These are phyloP conservation scores for Coenonympha glycerion DNA, from an alignment of 2,888 invertebrate genomes.

Conservation along the genomic window DNA sequence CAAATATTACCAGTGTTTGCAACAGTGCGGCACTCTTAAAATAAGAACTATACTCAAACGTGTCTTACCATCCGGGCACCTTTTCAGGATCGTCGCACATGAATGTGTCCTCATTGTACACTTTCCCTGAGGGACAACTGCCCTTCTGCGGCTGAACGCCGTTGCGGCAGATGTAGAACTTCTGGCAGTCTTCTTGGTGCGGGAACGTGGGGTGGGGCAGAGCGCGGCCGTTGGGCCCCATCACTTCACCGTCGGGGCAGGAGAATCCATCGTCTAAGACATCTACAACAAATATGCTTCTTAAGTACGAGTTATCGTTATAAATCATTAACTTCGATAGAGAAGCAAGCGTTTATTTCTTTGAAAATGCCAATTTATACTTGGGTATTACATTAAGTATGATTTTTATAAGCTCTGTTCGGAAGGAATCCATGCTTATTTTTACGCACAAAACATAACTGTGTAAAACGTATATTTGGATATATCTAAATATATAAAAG, in stretches of 20 bases:
- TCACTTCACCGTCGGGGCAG: slow-evolving; percentile 82
- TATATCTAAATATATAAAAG: too few relatives aligned
- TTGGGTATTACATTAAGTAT: too few relatives aligned
- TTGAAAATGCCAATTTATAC: too few relatives aligned
- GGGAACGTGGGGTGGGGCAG: slow-evolving; percentile 86
- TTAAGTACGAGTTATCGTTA: too few relatives aligned
- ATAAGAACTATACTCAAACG: background rate
- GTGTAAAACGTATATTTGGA: too few relatives aligned
- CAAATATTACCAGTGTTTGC: too few relatives aligned
- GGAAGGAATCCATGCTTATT: too few relatives aligned
- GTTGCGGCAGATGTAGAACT: slow-evolving; percentile 88
- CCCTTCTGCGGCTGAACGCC: slow-evolving; percentile 85
- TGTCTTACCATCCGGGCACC: slow-evolving; percentile 84
- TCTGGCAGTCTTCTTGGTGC: slow-evolving; percentile 86
- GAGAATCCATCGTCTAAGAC: slow-evolving; percentile 84
- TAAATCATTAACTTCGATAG: too few relatives aligned
- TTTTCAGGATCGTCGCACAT: slow-evolving; percentile 85
- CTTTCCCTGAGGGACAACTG: slow-evolving; percentile 82
- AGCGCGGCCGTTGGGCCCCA: slow-evolving; percentile 80
- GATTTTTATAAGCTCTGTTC: too few relatives aligned
- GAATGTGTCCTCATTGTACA: slow-evolving; percentile 86
- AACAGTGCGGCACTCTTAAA: too few relatives aligned
- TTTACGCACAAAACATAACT: too few relatives aligned
- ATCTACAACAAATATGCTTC: slow-evolving; percentile 59
- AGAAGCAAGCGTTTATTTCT: too few relatives aligned